phyloP scores from a whole-genome alignment of 2,797 vertebrate genomes.

The Paratrypauchen microcephalus region DNA sequence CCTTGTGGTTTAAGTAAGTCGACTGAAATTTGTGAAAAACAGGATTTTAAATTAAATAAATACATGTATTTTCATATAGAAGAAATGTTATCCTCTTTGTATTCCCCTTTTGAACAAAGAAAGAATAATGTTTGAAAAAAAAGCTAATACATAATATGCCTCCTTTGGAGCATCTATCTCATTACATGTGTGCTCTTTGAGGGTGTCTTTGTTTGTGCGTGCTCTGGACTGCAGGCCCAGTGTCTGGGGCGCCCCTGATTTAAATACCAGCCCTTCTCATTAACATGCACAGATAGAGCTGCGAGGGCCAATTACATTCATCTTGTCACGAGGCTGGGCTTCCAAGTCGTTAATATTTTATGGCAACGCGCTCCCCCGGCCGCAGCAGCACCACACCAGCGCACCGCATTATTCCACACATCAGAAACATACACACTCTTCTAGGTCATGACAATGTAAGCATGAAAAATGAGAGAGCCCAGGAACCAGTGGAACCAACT shows the following conservation, averaged over 20 bases:
- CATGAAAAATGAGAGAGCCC: constrained; percentile 59
- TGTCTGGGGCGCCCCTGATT: constrained; percentile 71
- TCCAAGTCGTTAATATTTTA: constrained; percentile 84
- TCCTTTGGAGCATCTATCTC: constrained; percentile 65
- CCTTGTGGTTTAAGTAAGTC: neutral
- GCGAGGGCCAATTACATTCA: constrained; percentile 85
- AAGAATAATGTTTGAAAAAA: constrained; percentile 20
- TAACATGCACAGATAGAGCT: constrained; percentile 83
- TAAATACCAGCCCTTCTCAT: constrained; percentile 83
- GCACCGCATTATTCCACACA: constrained; percentile 76
- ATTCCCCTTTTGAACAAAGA: constrained; percentile 1
- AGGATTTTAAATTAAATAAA: neutral
- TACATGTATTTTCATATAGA: neutral
- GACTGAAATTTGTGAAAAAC: neutral
- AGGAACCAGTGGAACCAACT: constrained; percentile 44
- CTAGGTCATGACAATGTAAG: constrained; percentile 70
- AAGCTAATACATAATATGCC: constrained; percentile 42
- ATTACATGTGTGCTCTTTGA: constrained; percentile 55
- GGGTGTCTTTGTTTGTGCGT: constrained; percentile 72
- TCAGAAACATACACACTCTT: constrained; percentile 71
- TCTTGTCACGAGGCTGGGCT: constrained; percentile 80
- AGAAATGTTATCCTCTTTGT: neutral
- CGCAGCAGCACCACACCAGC: constrained; percentile 73
- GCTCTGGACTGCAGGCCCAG: constrained; percentile 62
- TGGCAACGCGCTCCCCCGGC: constrained; percentile 76